Percentiles rank a stretch among this genome's conserved stretches.
Evolutionary conservation across 2,113 vertebrate genomes (phyloP).

Genomic region (Lethenteron reissneri): DNA sequence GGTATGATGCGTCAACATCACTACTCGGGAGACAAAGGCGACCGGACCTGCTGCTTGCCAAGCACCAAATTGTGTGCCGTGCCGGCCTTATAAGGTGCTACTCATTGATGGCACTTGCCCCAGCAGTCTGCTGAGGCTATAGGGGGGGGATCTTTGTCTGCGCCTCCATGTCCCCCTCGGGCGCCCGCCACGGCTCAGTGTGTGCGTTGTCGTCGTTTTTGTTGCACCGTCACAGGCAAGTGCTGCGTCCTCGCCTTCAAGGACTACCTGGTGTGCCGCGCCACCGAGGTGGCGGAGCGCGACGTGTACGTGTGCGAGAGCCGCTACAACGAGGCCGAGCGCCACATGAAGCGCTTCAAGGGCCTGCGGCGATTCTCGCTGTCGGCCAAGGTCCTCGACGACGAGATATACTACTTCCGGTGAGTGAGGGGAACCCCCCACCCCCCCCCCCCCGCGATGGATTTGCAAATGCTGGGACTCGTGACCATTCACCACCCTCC

Average conservation of each 20-base stretch:
- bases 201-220: neutral
- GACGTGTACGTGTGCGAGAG: conserved; percentile 87
- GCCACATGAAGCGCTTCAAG: conserved; percentile 98
- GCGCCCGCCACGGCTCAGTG: neutral
- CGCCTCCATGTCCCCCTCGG: no score
- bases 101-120: no score
- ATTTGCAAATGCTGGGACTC: no score
- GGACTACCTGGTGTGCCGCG: conserved; percentile 84
- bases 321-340: conserved; percentile 92
- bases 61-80: no score
- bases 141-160: no score
- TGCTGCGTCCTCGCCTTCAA: conserved; percentile 84
- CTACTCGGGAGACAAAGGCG: no score
- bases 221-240: conserved; percentile 37
- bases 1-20: no score
- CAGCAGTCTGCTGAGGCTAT: no score
- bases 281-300: conserved; percentile 77
- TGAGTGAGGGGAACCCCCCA: conserved; percentile 16
- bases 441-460: no score
- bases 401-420: conserved; percentile 96
- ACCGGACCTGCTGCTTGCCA: no score
- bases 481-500: no score
- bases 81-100: no score
- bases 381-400: conserved; percentile 88
- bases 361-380: conserved; percentile 87